Percentiles rank a stretch among this genome's conserved stretches.
Evolutionary conservation across 2,113 vertebrate species (phyloP).

Genomic region (Psittacus erithacus): DNA sequence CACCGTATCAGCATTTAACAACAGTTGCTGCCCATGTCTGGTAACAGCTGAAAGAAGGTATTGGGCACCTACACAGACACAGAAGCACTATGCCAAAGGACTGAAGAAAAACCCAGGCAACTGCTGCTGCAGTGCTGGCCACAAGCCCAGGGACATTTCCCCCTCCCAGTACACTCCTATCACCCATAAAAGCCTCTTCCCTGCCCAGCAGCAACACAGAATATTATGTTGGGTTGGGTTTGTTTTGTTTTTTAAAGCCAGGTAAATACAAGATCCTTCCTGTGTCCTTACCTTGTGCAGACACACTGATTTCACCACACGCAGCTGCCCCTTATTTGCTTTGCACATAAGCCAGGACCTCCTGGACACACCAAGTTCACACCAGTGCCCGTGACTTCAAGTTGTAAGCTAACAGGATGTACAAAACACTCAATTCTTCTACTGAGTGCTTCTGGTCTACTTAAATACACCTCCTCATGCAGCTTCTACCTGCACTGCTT

Average conservation of each 20-base stretch:
- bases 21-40: rapidly evolving
- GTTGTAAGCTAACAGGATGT: too few species aligned
- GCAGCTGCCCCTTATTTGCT: neutral
- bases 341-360: rapidly evolving
- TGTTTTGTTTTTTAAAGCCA: neutral
- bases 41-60: rapidly evolving
- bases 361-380: neutral
- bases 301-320: neutral
- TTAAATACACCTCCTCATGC: neutral
- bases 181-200: neutral
- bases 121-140: neutral
- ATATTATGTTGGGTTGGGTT: too few species aligned
- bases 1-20: rapidly evolving
- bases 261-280: neutral
- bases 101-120: rapidly evolving
- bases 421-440: neutral
- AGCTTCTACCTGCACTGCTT: neutral
- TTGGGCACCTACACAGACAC: neutral
- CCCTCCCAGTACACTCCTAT: too few species aligned
- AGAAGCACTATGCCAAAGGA: neutral
- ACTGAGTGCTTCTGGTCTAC: rapidly evolving
- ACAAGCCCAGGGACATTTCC: neutral
- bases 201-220: neutral
- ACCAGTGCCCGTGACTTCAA: rapidly evolving
- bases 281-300: neutral